These are phyloP conservation scores for Habrosyne pyritoides DNA, from an alignment of 2,888 invertebrate genomes.

Conservation along the genomic window DNA sequence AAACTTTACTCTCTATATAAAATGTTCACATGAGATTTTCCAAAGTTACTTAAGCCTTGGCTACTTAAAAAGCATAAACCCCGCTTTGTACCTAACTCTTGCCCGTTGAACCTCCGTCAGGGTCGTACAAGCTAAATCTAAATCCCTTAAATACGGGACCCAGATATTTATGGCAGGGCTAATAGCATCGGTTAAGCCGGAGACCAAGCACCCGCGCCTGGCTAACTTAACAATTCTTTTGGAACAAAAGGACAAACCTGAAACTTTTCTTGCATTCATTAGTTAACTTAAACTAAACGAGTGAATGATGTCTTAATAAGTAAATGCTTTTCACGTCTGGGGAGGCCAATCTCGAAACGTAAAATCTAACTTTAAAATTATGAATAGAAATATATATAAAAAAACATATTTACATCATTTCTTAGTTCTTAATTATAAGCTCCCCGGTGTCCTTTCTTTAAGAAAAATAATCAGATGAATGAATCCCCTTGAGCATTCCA, in stretches of 20 bases:
- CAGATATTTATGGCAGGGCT: conserved; percentile 79
- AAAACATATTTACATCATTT: conserved; percentile 31
- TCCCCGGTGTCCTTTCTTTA: conserved; percentile 52
- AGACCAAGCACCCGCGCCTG: conserved; percentile 46
- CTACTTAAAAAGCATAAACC: conserved; percentile 52
- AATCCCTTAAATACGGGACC: conserved; percentile 77
- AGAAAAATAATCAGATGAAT: conserved; percentile 71
- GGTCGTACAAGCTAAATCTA: conserved; percentile 70
- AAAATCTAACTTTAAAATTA: conserved; percentile 8
- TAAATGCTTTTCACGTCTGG: conserved; percentile 10
- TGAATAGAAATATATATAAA: conserved; percentile 17
- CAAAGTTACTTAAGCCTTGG: conserved; percentile 35
- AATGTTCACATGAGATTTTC: conserved; percentile 17
- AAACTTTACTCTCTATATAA: conserved; percentile 6
- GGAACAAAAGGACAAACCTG: conserved; percentile 23
- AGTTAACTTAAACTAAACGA: not conserved
- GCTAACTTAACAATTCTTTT: conserved; percentile 46
- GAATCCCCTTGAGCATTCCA: conserved; percentile 68
- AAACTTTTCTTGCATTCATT: conserved; percentile 3
- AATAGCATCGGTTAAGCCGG: conserved; percentile 70
- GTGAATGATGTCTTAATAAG: conserved; percentile 3
- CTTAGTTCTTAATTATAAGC: conserved; percentile 61
- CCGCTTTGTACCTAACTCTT: conserved; percentile 49
- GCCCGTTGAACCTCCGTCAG: conserved; percentile 72
- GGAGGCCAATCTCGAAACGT: conserved; percentile 6